These are phyloP conservation scores for Drosophila leontia DNA, from an alignment of 1,140 invertebrate genomes.

Conservation along the genomic window DNA sequence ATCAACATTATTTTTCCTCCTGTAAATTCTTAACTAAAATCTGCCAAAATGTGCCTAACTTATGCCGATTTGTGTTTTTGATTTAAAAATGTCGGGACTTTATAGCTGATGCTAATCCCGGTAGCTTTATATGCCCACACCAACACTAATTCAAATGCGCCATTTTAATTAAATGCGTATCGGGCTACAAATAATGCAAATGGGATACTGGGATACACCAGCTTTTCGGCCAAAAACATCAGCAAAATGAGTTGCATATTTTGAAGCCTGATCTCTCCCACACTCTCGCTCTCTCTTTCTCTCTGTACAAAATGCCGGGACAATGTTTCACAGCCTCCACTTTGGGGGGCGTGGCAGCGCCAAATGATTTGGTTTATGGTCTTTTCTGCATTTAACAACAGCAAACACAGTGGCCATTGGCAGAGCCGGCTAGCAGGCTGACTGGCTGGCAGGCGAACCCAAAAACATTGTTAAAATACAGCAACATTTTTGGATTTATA, in stretches of 20 bases:
- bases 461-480: conserved; percentile 82
- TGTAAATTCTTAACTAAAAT: conserved; percentile 5
- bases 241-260: conserved; percentile 70
- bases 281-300: not conserved
- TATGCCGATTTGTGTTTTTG: conserved; percentile 35
- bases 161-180: conserved; percentile 79
- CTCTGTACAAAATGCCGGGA: conserved; percentile 11
- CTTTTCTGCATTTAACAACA: conserved; percentile 75
- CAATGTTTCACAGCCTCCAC: conserved; percentile 50
- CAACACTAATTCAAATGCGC: conserved; percentile 47
- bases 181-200: conserved; percentile 76
- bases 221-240: conserved; percentile 27
- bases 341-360: conserved; percentile 58
- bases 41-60: conserved; percentile 26
- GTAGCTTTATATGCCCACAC: conserved; percentile 17
- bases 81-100: conserved; percentile 6
- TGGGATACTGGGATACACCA: conserved; percentile 24
- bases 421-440: conserved; percentile 38
- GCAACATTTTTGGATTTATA: conserved; percentile 82
- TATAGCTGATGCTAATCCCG: conserved; percentile 40
- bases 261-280: conserved; percentile 46
- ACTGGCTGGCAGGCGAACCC: conserved; percentile 38
- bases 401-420: conserved; percentile 46
- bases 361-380: conserved; percentile 78
- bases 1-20: not conserved